phyloP scores from a whole-genome alignment of 2,797 vertebrate genomes.

The Leptoclinus maculatus region DNA sequence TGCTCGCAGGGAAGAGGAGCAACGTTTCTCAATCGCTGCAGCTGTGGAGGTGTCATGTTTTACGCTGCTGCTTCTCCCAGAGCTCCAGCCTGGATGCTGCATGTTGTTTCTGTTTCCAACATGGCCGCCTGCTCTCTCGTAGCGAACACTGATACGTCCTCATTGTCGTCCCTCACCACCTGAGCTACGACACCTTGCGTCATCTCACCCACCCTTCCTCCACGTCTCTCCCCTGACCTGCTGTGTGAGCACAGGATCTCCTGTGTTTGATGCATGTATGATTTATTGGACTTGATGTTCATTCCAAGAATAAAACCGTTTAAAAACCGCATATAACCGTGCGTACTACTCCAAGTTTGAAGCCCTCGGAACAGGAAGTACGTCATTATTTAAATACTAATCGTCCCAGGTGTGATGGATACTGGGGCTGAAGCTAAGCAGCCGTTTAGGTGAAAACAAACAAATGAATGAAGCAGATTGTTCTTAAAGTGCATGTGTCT shows the following conservation, averaged over 20 bases:
- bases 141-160: conserved; percentile 62
- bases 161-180: conserved; percentile 67
- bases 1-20: not conserved
- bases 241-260: not conserved
- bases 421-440: too few species aligned
- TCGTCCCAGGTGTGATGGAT: not conserved
- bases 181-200: conserved; percentile 55
- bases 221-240: not conserved
- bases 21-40: not conserved
- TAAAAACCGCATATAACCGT: not conserved
- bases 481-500: not conserved
- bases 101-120: conserved; percentile 65
- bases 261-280: not conserved
- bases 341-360: not conserved
- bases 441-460: too few species aligned
- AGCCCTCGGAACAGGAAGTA: not conserved
- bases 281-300: not conserved
- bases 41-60: conserved; percentile 18
- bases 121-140: conserved; percentile 67
- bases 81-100: conserved; percentile 12
- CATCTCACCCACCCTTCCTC: conserved; percentile 21
- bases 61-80: not conserved
- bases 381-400: not conserved
- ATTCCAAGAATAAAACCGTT: not conserved
- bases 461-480: too few species aligned